Base-by-base conservation (phyloP, 2,113 vertebrate genomes). In the Rattus rattus region DNA sequence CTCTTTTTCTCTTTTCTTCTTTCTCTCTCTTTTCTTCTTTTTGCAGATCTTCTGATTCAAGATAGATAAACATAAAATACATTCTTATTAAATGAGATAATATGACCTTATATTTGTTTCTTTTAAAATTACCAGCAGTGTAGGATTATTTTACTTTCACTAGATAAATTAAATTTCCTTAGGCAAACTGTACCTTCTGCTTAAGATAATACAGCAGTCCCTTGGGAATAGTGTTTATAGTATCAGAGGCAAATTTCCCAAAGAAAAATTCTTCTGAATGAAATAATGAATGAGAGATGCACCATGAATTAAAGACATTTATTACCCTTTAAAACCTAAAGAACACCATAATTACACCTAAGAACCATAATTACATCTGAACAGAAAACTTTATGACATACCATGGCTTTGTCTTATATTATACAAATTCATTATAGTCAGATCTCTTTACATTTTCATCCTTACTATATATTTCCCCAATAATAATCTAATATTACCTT, bases 51-150 rank as follows among this genome's bases (percentile, higher is more conserved):
- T 90, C 14, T 77, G 47, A 76, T 24, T 92, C 43, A 43, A 0
- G 19, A 65, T 65, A 70, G 0, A 43, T 61, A 24, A 67, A 24
- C 69, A 7, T 88, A 11, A 95, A 96, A 72, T 86, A 0, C n/a
- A 86, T 85, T 92, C 85, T 22, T 49, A 24, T 73, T 95, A 81
- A 88, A 80, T 81, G 30, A 81, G 6, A 91, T 81, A 54, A 26
- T 63, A 3, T 72, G 4, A 20, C 0, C 1, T 52, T 7, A 49
- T 65, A 75, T 7, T 33, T 1, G 1, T 28, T 87, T 0, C 14
- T 20, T 72, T 26, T 2, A 36, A 90, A 43, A 61, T 93, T 28
- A 47, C 24, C 3, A 26, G 54, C 1, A 26, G 39, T 14, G 5
- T 85, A 73, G 16, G 4, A 88, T 75, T 65, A 80, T 52, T 85